Base-by-base conservation (phyloP, 2,113 vertebrate species). In the Oophaga pumilio region DNA sequence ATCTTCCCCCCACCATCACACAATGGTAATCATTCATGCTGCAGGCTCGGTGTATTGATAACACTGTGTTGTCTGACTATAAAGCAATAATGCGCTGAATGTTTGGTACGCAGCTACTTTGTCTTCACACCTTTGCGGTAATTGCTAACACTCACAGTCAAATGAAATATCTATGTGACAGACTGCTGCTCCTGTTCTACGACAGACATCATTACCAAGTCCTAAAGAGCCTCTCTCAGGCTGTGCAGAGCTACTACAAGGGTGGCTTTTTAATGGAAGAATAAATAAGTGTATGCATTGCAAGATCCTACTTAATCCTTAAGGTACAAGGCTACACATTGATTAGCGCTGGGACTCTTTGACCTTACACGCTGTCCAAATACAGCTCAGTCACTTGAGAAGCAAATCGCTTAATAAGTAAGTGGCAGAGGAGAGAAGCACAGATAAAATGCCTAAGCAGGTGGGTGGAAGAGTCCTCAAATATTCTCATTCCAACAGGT, bases 201-300 rank as follows among this genome's bases (percentile, higher is more conserved):
- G 24, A 26, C 79, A 77, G 66, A 78, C 33, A 92, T 77, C 85
- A 91, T 94, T 91, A 87, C 86, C 89, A 92, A 93, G 91, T 90
- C 89, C 89, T 76, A 89, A 93, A 90, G 91, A 92, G 91, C 90
- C 92, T 94, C 93, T 93, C 93, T 92, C 91, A 91, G 94, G 94
- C 90, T 85, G 64, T 57, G 82, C 0, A 80, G 84, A 90, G 93
- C 91, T 91, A 93, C 92, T 94, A 90, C 92, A 94, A 60, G 89
- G 86, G 79, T 66, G 76, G 86, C 86, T 89, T 90, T 90, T 89
- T 89, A 91, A 59, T 49, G 91, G 68, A 84, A 89, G 86, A 89
- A 91, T 90, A 83, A 87, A 92, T 69, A 86, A 91, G 87, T 85
- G 59, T 89, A 89, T 89, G 93, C 90, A 88, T 80, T 88, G 89